Conservation (phyloP, 2,113 vertebrate species). For the Gambusia affinis region DNA sequence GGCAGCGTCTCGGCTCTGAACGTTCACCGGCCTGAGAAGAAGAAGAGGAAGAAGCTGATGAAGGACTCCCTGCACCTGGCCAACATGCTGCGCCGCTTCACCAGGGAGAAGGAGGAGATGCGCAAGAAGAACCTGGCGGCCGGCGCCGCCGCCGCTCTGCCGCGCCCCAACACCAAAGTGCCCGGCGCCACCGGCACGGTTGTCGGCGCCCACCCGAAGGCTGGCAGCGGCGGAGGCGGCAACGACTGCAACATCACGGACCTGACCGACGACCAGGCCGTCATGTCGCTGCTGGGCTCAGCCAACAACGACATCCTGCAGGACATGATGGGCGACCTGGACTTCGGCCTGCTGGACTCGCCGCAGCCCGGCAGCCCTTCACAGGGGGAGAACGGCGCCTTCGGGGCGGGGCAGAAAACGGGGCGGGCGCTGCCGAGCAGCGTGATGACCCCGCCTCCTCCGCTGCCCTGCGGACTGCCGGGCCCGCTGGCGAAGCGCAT, state of each 20-base stretch:
- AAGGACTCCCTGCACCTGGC: slow-evolving; percentile 93
- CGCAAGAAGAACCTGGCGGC: slow-evolving; percentile 82
- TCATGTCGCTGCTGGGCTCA: slow-evolving; percentile 92
- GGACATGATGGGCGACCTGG: slow-evolving; percentile 94
- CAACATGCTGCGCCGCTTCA: slow-evolving; percentile 96
- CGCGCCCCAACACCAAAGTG: slow-evolving; percentile 68
- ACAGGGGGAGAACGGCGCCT: slow-evolving; percentile 88
- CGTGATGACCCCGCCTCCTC: slow-evolving; percentile 79
- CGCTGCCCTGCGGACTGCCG: slow-evolving; percentile 89
- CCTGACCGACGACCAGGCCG: slow-evolving; percentile 83
- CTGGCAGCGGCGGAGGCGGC: slow-evolving; percentile 58
- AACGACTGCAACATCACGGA: slow-evolving; percentile 71
- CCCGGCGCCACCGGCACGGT: slow-evolving; percentile 70
- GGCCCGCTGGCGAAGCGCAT: slow-evolving; percentile 89
- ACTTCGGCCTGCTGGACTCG: slow-evolving; percentile 93
- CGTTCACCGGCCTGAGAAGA: slow-evolving; percentile 93
- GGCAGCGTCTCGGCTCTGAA: slow-evolving; percentile 88
- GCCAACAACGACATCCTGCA: slow-evolving; percentile 93
- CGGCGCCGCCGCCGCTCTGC: not conserved
- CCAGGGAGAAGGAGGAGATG: slow-evolving; percentile 93
- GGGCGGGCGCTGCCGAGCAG: slow-evolving; percentile 70
- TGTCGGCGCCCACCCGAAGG: slow-evolving; percentile 75
- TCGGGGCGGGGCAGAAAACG: slow-evolving; percentile 56
- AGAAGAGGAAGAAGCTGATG: slow-evolving; percentile 95
- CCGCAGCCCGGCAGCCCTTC: slow-evolving; percentile 87